Percentiles rank a stretch among this genome's conserved stretches.
Evolutionary conservation across 2,888 invertebrate species (phyloP).

Genomic region (Amphipyra tragopoginis): DNA sequence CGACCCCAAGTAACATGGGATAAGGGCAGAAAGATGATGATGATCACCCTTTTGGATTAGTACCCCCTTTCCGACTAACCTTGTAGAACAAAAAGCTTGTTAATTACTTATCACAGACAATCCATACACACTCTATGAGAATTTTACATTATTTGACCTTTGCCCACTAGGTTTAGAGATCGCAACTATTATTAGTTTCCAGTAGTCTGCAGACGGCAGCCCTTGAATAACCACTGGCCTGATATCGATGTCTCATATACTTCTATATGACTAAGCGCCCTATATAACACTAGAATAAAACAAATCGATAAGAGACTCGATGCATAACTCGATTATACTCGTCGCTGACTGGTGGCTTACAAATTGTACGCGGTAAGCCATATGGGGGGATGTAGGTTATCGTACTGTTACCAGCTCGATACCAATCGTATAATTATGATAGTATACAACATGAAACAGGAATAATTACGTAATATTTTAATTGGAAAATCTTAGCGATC

Average conservation of each 20-base stretch:
- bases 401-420: constrained; percentile 14
- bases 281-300: constrained; percentile 45
- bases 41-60: no score
- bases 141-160: neutral
- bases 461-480: no score
- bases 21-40: no score
- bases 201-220: constrained; percentile 4
- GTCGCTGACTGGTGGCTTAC: constrained; percentile 30
- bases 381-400: constrained; percentile 32
- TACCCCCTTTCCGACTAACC: no score
- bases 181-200: neutral
- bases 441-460: no score
- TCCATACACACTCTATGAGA: no score
- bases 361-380: constrained; percentile 33
- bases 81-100: no score
- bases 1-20: no score
- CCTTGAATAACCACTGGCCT: constrained; percentile 14
- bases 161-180: neutral
- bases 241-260: constrained; percentile 19
- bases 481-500: no score
- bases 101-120: no score
- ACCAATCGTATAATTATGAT: no score
- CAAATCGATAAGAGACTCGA: constrained; percentile 52
- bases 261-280: constrained; percentile 41
- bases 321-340: constrained; percentile 52